Evolutionary conservation across 2,797 vertebrate species (phyloP).

Genomic region (Malacoctenus gilli): DNA sequence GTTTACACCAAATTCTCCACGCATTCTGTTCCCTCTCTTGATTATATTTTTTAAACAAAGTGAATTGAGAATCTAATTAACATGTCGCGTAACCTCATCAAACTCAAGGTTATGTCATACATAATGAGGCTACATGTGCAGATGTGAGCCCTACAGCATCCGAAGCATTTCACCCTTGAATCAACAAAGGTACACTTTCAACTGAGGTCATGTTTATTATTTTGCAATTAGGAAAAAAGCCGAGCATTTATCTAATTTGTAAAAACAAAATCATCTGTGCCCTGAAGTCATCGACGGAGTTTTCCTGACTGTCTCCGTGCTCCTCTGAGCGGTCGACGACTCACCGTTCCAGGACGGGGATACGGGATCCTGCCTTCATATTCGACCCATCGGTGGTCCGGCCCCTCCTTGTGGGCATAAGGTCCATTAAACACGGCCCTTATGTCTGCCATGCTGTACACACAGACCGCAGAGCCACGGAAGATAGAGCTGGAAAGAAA

Average conservation of each 20-base stretch:
- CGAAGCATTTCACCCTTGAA: slow-evolving; percentile 37
- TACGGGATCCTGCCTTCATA: slow-evolving; percentile 95
- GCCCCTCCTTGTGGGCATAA: slow-evolving; percentile 96
- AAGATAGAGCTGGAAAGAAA: slow-evolving; percentile 88
- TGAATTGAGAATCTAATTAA: slow-evolving; percentile 42
- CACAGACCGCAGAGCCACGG: slow-evolving; percentile 95
- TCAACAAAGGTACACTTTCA: slow-evolving; percentile 6
- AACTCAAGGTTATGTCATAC: slow-evolving; percentile 24
- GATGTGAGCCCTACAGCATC: slow-evolving; percentile 43
- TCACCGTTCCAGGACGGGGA: slow-evolving; percentile 93
- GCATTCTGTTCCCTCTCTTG: slow-evolving; percentile 1
- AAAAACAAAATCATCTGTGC: slow-evolving; percentile 16
- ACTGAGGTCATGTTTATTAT: slow-evolving; percentile 48
- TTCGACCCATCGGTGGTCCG: slow-evolving; percentile 94
- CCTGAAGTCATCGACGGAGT: neutral
- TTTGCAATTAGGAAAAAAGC: slow-evolving; percentile 26
- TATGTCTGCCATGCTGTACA: slow-evolving; percentile 96
- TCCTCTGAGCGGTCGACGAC: slow-evolving; percentile 45
- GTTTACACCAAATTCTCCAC: slow-evolving; percentile 1
- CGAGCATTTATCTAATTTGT: slow-evolving; percentile 7
- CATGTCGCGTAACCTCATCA: slow-evolving; percentile 24
- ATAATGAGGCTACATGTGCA: slow-evolving; percentile 26
- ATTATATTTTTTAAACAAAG: slow-evolving; percentile 48
- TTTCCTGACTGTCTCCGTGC: neutral
- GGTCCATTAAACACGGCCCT: slow-evolving; percentile 94